Percentiles rank a stretch among this genome's conserved stretches.
Evolutionary conservation across 2,888 invertebrate species (phyloP).

Genomic region (Acronicta alni): DNA sequence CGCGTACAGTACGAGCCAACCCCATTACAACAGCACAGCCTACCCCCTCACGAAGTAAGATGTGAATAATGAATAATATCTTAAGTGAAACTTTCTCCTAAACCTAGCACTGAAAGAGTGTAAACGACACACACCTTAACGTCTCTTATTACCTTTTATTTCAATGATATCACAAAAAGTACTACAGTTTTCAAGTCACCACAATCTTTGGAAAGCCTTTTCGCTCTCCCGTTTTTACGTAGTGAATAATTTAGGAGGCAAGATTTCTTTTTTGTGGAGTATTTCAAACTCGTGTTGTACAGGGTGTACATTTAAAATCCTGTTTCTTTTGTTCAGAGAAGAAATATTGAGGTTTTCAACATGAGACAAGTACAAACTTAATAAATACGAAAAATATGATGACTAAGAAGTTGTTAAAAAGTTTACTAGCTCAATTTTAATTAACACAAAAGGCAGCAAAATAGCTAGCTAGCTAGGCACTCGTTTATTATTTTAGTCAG

Average conservation of each 20-base stretch:
- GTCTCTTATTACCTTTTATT: neutral
- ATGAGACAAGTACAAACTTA: too few species aligned
- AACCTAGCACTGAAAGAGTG: neutral
- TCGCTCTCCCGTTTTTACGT: constrained; percentile 42
- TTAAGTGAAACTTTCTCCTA: constrained; percentile 33
- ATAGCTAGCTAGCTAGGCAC: too few species aligned
- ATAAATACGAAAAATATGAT: too few species aligned
- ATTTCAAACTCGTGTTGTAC: constrained; percentile 43
- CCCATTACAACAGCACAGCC: neutral
- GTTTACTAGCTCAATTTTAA: too few species aligned
- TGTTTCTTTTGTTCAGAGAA: too few species aligned
- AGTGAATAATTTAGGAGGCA: constrained; percentile 52
- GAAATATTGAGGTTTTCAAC: too few species aligned
- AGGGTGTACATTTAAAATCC: constrained; percentile 17
- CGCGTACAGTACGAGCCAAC: neutral
- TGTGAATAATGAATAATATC: constrained; percentile 37
- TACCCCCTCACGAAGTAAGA: neutral
- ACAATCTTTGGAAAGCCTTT: constrained; percentile 45
- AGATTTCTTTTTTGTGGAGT: constrained; percentile 41
- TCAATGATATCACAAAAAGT: neutral
- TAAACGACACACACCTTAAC: neutral
- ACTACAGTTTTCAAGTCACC: constrained; percentile 33
- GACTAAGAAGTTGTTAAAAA: too few species aligned
- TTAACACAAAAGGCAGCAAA: too few species aligned
- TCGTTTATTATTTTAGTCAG: too few species aligned